Conservation (phyloP, 2,888 invertebrate species). For the Balanococcus diminutus region DNA sequence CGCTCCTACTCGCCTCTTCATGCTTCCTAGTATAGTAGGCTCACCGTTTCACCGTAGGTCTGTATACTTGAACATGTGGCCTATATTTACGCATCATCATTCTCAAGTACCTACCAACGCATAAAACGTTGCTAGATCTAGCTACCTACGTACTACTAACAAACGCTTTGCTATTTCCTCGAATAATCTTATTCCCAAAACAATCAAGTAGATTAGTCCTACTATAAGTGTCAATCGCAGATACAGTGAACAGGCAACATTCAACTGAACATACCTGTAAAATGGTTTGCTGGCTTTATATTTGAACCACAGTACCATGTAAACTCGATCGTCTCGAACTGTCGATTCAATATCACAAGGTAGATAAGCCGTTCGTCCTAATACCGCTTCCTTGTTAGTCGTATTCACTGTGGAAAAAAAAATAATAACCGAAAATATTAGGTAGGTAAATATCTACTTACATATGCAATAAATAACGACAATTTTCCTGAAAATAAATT, state of each 20-base stretch:
- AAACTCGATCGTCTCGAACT: conserved; percentile 55
- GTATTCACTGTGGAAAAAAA: conserved; percentile 55
- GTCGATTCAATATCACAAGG: conserved; percentile 56
- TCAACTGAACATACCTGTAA: conserved; percentile 53
- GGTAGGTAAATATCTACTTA: too few relatives aligned
- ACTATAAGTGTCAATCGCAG: neutral
- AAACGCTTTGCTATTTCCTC: neutral
- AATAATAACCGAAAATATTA: neutral
- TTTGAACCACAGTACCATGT: conserved; percentile 57
- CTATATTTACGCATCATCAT: neutral
- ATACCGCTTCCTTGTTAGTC: conserved; percentile 54
- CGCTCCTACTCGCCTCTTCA: neutral
- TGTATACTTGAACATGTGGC: neutral
- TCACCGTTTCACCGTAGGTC: neutral
- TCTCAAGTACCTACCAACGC: neutral
- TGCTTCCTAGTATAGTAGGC: too few relatives aligned
- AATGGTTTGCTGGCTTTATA: conserved; percentile 56
- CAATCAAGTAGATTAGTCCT: neutral
- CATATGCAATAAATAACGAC: too few relatives aligned
- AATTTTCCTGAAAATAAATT: too few relatives aligned
- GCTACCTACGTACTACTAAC: neutral
- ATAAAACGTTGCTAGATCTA: neutral
- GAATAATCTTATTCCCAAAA: neutral
- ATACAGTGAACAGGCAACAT: neutral
- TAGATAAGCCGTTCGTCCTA: conserved; percentile 52